Percentiles rank a stretch among this genome's conserved stretches.
These are phyloP conservation scores for Cichlasoma orientale DNA, from an alignment of 2,797 vertebrate genomes.

Conservation along the genomic window DNA sequence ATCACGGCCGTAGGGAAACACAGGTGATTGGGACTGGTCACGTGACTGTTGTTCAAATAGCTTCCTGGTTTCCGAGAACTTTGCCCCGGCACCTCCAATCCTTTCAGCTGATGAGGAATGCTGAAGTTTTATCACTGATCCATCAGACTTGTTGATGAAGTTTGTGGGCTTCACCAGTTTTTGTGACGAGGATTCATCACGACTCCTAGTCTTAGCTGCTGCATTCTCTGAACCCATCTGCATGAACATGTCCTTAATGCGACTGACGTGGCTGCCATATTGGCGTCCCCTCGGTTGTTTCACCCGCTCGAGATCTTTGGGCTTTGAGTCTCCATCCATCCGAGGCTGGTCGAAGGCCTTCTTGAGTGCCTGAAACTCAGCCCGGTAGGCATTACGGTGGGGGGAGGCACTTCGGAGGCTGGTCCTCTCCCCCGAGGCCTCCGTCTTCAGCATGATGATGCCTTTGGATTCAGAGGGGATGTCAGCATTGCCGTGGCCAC, in stretches of 20 bases:
- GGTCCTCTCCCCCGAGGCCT: slow-evolving; percentile 94
- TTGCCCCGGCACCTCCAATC: slow-evolving; percentile 82
- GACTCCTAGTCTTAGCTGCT: slow-evolving; percentile 73
- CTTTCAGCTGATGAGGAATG: slow-evolving; percentile 83
- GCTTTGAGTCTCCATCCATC: slow-evolving; percentile 85
- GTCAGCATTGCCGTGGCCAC: slow-evolving; percentile 83
- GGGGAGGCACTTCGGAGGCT: slow-evolving; percentile 97
- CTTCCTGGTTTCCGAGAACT: slow-evolving; percentile 95
- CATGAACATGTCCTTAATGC: slow-evolving; percentile 99
- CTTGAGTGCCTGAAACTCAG: slow-evolving; percentile 98
- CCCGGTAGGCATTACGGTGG: slow-evolving; percentile 96
- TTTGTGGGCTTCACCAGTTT: slow-evolving; percentile 89
- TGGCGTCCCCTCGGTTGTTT: slow-evolving; percentile 92
- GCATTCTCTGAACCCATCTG: slow-evolving; percentile 91
- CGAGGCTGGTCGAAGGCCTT: slow-evolving; percentile 96
- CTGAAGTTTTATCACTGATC: slow-evolving; percentile 89
- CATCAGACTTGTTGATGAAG: slow-evolving; percentile 90
- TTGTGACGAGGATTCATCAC: slow-evolving; percentile 86
- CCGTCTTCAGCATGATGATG: slow-evolving; percentile 97
- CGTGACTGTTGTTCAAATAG: slow-evolving; percentile 92
- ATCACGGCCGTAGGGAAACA: slow-evolving; percentile 89
- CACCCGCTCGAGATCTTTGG: slow-evolving; percentile 85
- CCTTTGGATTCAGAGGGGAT: slow-evolving; percentile 79
- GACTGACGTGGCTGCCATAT: slow-evolving; percentile 96
- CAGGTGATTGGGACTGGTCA: slow-evolving; percentile 86